Percentiles rank a stretch among this genome's conserved stretches.
phyloP scores from a whole-genome alignment of 2,888 invertebrate species.

The Hydroisotoma schaefferi region DNA sequence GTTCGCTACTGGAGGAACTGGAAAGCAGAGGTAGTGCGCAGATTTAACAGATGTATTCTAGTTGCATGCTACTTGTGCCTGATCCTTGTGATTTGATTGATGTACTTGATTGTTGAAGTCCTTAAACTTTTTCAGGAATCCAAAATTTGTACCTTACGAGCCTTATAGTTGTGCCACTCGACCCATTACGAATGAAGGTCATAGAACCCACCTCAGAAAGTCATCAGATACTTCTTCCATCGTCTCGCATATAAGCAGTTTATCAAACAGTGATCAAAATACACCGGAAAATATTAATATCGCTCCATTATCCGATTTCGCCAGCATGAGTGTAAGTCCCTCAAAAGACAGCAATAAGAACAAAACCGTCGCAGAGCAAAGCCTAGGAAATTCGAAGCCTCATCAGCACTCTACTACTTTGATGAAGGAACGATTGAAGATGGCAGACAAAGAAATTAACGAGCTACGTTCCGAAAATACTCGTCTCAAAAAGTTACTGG shows the following conservation, averaged over 20 bases:
- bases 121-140: slow-evolving; percentile 34
- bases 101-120: background rate
- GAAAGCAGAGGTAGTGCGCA: slow-evolving; percentile 23
- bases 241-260: slow-evolving; percentile 3
- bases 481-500: slow-evolving; percentile 43
- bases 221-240: slow-evolving; percentile 24
- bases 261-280: slow-evolving; percentile 2
- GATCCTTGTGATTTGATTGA: slow-evolving; percentile 4
- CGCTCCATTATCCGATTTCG: background rate
- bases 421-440: slow-evolving; percentile 44
- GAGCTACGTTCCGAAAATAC: slow-evolving; percentile 46
- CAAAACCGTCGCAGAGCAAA: background rate
- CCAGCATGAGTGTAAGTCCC: slow-evolving; percentile 13
- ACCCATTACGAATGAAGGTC: slow-evolving; percentile 35
- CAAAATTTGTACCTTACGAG: slow-evolving; percentile 48
- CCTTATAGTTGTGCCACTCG: slow-evolving; percentile 45
- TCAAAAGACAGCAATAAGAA: background rate
- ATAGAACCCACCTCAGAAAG: slow-evolving; percentile 21
- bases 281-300: background rate
- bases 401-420: slow-evolving; percentile 33
- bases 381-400: background rate
- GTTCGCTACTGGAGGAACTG: background rate
- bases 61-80: background rate
- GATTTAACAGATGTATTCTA: background rate
- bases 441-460: slow-evolving; percentile 44